A percentile compares a stretch with the other conserved stretches of the same genome.
phyloP scores from a whole-genome alignment of 2,797 vertebrate species.

The Coilia nasus region DNA sequence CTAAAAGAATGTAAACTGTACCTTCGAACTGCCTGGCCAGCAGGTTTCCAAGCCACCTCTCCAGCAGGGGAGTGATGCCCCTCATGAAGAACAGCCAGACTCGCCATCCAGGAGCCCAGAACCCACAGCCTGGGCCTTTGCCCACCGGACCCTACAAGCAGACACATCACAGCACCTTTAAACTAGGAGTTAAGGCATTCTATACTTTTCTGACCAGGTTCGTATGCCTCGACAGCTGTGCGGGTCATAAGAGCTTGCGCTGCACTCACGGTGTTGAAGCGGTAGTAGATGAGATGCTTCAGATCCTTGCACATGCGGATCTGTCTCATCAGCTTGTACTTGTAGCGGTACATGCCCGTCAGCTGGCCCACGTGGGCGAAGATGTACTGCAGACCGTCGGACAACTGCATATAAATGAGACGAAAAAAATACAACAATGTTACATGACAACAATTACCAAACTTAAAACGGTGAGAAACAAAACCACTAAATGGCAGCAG shows the following conservation, averaged over 20 bases:
- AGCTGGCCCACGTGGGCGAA: slow-evolving; percentile 98
- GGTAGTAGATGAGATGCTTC: slow-evolving; percentile 99
- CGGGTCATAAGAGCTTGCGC: not conserved
- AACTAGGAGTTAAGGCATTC: not conserved
- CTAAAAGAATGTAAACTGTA: slow-evolving; percentile 57
- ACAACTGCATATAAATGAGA: slow-evolving; percentile 72
- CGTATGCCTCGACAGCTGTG: not conserved
- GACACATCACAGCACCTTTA: slow-evolving; percentile 18
- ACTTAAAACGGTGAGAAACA: not conserved
- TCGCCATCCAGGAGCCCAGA: slow-evolving; percentile 98
- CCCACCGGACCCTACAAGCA: slow-evolving; percentile 90
- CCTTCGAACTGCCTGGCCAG: slow-evolving; percentile 99
- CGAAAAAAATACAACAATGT: not conserved
- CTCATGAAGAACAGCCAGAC: slow-evolving; percentile 99
- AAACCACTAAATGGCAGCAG: not conserved
- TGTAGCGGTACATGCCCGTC: slow-evolving; percentile 99
- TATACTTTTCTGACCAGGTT: not conserved
- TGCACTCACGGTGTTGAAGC: slow-evolving; percentile 93
- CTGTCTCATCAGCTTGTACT: slow-evolving; percentile 99
- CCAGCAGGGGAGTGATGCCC: slow-evolving; percentile 95
- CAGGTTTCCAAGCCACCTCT: slow-evolving; percentile 98
- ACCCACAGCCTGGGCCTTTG: slow-evolving; percentile 98
- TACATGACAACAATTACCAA: slow-evolving; percentile 27
- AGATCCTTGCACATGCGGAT: slow-evolving; percentile 99
- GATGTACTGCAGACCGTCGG: slow-evolving; percentile 98